Evolutionary conservation across 2,113 vertebrate genomes (phyloP).

Genomic region (Oophaga pumilio): DNA sequence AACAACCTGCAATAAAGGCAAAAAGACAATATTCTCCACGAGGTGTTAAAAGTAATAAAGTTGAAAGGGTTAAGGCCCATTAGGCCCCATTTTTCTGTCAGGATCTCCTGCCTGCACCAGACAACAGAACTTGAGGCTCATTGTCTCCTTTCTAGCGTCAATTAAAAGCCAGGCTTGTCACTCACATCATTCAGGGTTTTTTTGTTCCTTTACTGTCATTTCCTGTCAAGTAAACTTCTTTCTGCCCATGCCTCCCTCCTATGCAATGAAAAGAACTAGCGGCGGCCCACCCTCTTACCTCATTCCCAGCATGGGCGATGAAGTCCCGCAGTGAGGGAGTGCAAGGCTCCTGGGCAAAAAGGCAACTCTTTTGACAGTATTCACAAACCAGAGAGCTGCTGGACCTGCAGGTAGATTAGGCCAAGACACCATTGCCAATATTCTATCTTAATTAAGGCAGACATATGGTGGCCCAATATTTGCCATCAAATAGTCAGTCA

Average conservation of each 20-base stretch:
- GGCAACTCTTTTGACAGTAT: constrained; percentile 13
- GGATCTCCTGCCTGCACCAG: constrained; percentile 31
- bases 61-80: constrained; percentile 1
- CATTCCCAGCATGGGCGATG: constrained; percentile 30
- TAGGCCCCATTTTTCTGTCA: constrained; percentile 17
- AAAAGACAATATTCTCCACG: background rate
- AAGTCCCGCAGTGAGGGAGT: constrained; percentile 18
- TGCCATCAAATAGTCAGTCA: too few species aligned
- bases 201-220: constrained; percentile 54
- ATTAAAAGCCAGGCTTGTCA: constrained; percentile 49
- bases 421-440: background rate
- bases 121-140: constrained; percentile 42
- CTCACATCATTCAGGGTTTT: constrained; percentile 24
- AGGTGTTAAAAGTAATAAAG: background rate
- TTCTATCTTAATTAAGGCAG: too few species aligned
- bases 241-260: constrained; percentile 23
- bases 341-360: background rate
- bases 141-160: constrained; percentile 48
- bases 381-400: background rate
- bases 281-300: constrained; percentile 47
- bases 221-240: constrained; percentile 53
- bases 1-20: background rate
- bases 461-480: background rate
- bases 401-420: background rate
- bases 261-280: constrained; percentile 36